Conservation (phyloP, 2,113 vertebrate species). For the Urocolius indicus region DNA sequence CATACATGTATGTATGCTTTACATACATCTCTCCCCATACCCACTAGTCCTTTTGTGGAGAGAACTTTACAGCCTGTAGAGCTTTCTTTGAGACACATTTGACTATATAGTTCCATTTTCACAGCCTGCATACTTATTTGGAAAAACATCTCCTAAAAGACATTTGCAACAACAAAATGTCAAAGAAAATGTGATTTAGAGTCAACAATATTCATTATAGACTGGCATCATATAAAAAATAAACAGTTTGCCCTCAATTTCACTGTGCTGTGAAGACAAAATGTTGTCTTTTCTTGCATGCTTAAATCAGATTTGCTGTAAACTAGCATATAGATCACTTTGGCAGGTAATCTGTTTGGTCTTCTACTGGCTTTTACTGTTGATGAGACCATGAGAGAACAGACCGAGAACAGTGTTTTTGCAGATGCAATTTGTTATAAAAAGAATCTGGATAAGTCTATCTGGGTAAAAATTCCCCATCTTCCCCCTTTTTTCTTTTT, state of each 20-base stretch:
- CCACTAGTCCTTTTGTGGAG: neutral
- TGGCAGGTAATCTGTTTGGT: constrained; percentile 43
- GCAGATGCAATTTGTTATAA: constrained; percentile 18
- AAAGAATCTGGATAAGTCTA: neutral
- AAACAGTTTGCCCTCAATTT: neutral
- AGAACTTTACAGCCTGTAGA: neutral
- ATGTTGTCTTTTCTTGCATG: neutral
- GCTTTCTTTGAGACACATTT: neutral
- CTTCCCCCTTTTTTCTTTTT: neutral
- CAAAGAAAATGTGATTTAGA: constrained; percentile 21
- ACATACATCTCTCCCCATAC: neutral
- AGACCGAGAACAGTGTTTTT: neutral
- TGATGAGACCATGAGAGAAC: neutral
- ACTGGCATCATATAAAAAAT: constrained; percentile 32
- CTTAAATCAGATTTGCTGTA: constrained; percentile 31
- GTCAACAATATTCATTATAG: constrained; percentile 29
- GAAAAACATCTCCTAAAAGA: neutral
- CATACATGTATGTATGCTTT: too few relatives aligned
- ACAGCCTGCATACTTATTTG: neutral
- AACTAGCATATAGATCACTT: constrained; percentile 20
- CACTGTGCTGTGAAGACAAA: constrained; percentile 23
- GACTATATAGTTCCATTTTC: neutral
- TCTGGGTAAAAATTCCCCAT: neutral
- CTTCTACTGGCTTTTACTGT: neutral
- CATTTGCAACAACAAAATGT: constrained; percentile 18